Base-by-base conservation (phyloP, 2,888 invertebrate species). In the Spicauda simplicius region DNA sequence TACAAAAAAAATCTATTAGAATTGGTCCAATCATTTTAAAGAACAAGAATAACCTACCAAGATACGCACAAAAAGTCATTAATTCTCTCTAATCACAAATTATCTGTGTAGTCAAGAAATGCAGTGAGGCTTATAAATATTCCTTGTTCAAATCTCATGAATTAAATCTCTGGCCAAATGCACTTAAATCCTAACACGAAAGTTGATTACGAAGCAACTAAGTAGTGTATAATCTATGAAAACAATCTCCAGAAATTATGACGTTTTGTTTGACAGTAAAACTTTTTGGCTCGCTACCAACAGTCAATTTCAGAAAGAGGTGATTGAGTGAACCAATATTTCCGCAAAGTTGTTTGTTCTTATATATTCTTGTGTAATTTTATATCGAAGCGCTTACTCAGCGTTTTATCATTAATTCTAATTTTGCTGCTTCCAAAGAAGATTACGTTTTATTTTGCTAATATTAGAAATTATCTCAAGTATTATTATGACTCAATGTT, bases 221-320 rank as follows among this genome's bases (percentile, higher is more conserved):
- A 12, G 37, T 7, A 33, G 33, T 37, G 37, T 37, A 33, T 33
- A 33, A 33, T 45, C n/a, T 45, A 45, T 45, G n/a, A 45, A 45
- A 45, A 45, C 45, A 45, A 45, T 2, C 45, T 45, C n/a, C 11
- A n/a, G n/a, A 45, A 45, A 45, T 45, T 45, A 52, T 41, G 57
- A 65, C 57, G 37, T 65, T 65, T 45, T 37, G 45, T 65, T 41
- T 53, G 41, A n/a, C 30, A 41, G 58, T 58, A 58, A 58, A 58
- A 58, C 12, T 53, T 58, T 33, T 65, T 65, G 64, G 64, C 58
- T 18, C 58, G 18, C 8, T 37, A 58, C 64, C 58, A 64, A 64
- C 30, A 52, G 14, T 25, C 58, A 20, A 48, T 62, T 30, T 33
- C n/a, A 30, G 60, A 60, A 52, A 52, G 52, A 45, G 45, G 48